These are phyloP conservation scores for Macrotrachela quadricornifera DNA, from an alignment of 1,140 invertebrate genomes.

Conservation along the genomic window DNA sequence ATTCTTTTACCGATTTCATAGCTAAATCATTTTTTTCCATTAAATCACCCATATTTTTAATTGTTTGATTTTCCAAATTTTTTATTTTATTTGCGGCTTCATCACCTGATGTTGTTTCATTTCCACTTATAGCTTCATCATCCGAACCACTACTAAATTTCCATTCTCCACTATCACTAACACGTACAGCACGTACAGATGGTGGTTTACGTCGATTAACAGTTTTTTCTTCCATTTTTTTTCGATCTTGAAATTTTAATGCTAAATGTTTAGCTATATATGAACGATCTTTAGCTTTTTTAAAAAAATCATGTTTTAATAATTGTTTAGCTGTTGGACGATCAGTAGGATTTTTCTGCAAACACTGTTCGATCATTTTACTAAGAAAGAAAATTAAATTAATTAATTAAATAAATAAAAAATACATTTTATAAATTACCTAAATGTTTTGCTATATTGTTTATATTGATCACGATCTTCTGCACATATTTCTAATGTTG, in stretches of 20 bases:
- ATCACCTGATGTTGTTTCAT: background rate
- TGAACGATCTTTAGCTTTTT: conserved; percentile 57
- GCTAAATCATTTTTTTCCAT: background rate
- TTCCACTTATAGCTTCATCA: background rate
- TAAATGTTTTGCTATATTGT: conserved; percentile 77
- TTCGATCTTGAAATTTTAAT: background rate
- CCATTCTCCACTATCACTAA: conserved; percentile 7
- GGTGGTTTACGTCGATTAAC: background rate
- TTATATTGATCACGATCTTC: conserved; percentile 95
- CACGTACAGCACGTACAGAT: background rate
- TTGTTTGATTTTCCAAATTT: background rate
- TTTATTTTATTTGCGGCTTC: background rate
- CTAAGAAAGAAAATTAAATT: conserved; percentile 2
- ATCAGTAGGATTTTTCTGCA: conserved; percentile 80
- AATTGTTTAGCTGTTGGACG: conserved; percentile 81
- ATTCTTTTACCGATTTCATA: too few species aligned
- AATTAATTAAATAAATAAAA: background rate
- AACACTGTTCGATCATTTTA: conserved; percentile 76
- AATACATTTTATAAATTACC: conserved; percentile 25
- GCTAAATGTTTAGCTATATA: conserved; percentile 6
- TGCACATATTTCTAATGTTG: conserved; percentile 74
- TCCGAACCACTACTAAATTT: background rate
- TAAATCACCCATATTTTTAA: conserved; percentile 1
- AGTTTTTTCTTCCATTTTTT: background rate
- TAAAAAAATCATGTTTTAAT: conserved; percentile 93